Percentiles rank a stretch among this genome's conserved stretches.
Evolutionary conservation across 2,888 invertebrate genomes (phyloP).

Genomic region (Troglohyphantes excavatus): DNA sequence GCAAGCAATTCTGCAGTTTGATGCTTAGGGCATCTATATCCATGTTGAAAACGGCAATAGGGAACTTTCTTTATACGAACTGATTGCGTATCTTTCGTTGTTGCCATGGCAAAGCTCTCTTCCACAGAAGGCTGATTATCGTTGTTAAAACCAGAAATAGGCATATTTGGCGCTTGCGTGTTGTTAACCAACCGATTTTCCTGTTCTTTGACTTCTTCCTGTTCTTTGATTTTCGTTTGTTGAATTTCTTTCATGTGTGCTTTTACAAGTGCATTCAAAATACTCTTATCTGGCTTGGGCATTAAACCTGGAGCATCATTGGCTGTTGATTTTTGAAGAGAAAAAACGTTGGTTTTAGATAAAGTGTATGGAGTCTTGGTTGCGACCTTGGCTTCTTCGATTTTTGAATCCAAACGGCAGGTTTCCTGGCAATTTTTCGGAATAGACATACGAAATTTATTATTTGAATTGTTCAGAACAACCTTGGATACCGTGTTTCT

Average conservation of each 20-base stretch:
- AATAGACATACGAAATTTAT: not conserved
- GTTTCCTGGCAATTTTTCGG: not conserved
- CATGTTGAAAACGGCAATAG: not conserved
- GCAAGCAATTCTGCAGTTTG: not conserved
- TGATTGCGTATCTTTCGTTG: not conserved
- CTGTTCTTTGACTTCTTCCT: not conserved
- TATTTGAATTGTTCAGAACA: not conserved
- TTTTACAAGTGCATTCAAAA: not conserved
- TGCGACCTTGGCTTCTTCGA: not conserved
- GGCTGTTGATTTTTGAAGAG: not conserved
- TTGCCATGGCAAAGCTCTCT: not conserved
- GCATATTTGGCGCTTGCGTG: not conserved
- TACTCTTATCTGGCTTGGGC: not conserved
- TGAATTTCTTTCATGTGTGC: not conserved
- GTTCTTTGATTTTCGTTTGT: not conserved
- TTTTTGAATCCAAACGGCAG: not conserved
- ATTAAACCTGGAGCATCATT: not conserved
- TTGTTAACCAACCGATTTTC: not conserved
- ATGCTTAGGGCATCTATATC: not conserved
- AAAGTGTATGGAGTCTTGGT: not conserved
- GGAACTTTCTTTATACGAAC: not conserved
- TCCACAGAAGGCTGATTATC: not conserved
- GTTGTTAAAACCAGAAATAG: not conserved
- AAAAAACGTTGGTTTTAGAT: not conserved
- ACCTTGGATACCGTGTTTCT: not conserved